A percentile compares a stretch with the other conserved stretches of the same genome.
Evolutionary conservation across 1,140 invertebrate species (phyloP).

Genomic region (Schlechtendalia chinensis): DNA sequence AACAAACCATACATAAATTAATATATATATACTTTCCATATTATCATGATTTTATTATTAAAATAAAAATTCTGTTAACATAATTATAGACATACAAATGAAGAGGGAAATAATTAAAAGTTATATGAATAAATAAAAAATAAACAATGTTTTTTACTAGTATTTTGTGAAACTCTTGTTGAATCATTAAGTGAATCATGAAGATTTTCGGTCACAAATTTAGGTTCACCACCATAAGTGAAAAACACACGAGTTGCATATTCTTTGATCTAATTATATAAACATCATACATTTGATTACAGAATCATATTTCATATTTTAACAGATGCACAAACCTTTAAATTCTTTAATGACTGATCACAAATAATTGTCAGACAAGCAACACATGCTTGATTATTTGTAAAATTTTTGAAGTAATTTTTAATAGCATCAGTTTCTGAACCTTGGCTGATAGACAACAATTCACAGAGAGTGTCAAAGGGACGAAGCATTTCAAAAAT

Average conservation of each 20-base stretch:
- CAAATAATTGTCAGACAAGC: conserved; percentile 64
- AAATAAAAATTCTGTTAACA: too few relatives aligned
- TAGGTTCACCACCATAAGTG: conserved; percentile 80
- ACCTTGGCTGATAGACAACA: conserved; percentile 77
- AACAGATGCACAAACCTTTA: not conserved
- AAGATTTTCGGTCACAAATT: conserved; percentile 50
- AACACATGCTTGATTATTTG: conserved; percentile 84
- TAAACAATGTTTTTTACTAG: conserved; percentile 27
- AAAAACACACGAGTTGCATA: conserved; percentile 91
- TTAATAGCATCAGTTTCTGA: conserved; percentile 81
- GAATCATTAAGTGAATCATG: conserved; percentile 23
- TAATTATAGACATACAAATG: too few relatives aligned
- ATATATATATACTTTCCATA: too few relatives aligned
- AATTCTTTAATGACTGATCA: conserved; percentile 40
- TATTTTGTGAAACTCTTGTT: conserved; percentile 42
- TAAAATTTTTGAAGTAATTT: conserved; percentile 80
- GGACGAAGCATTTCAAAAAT: conserved; percentile 80
- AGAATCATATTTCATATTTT: not conserved
- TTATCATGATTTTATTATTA: too few relatives aligned
- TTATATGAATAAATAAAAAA: too few relatives aligned
- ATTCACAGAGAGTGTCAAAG: conserved; percentile 77
- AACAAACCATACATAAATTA: too few relatives aligned
- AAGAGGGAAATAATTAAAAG: too few relatives aligned
- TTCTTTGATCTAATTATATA: conserved; percentile 64
- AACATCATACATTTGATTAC: not conserved